Base-by-base conservation (phyloP, 2,888 invertebrate species). In the Synanthedon andrenaeformis region DNA sequence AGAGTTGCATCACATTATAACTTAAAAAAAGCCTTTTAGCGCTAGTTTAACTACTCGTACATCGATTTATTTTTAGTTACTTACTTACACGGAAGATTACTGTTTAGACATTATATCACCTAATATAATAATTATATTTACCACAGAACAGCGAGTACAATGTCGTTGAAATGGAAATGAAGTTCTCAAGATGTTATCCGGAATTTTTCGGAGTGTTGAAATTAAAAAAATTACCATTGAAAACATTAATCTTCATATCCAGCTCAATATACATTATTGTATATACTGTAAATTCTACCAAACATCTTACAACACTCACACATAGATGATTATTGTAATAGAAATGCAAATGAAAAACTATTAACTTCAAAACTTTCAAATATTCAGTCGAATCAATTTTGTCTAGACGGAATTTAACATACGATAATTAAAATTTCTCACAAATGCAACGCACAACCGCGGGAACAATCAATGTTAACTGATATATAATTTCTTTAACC, bases 361-460 rank as follows among this genome's bases (percentile, higher is more conserved):
- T 45, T 45, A 13, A 45, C 45, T 13, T 12, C 13, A 45, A 35
- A 57, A 11, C n/a, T 56, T 65, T 64, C 65, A 63, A 70, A 73
- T 70, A 67, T 13, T 77, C 74, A 76, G 74, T 76, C 79, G 72
- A 76, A 76, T 71, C 53, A 74, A 72, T 74, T 73, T 80, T 52
- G 35, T 28, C 13, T 14, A 45, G 80, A 84, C 79, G 80, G 81
- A 80, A 74, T 77, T 35, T 67, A 76, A 76, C 70, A 74, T 72
- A 69, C 71, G 74, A 72, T 69, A 68, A 62, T 69, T 69, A 69
- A 60, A 62, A 67, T 74, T 70, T 69, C 58, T 70, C 69, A 74
- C 68, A 70, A 70, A 64, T 76, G 72, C 63, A 78, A 77, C 74
- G 71, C 84, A 85, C 85, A 84, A 85, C 84, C 83, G 67, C 71